Evolutionary conservation across 1,140 invertebrate genomes (phyloP).

Genomic region (Neoseiulus cucumeris): DNA sequence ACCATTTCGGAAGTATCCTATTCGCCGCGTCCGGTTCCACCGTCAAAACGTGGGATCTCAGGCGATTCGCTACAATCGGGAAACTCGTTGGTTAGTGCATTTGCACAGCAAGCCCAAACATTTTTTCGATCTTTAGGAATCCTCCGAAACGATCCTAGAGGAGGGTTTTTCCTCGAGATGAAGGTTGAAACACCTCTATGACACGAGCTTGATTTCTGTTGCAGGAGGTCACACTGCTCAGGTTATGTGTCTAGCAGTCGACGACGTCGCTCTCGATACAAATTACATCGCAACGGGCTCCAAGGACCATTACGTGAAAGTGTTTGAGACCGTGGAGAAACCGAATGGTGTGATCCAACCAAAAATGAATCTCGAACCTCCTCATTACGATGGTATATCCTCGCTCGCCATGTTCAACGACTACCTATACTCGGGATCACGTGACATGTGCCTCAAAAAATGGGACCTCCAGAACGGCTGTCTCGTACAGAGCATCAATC

Average conservation of each 20-base stretch:
- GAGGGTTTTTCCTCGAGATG: no score
- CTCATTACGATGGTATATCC: conserved; percentile 77
- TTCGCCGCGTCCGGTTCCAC: conserved; percentile 58
- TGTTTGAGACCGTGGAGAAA: conserved; percentile 39
- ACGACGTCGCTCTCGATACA: conserved; percentile 35
- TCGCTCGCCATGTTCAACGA: conserved; percentile 43
- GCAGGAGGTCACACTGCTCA: conserved; percentile 64
- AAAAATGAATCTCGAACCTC: conserved; percentile 52
- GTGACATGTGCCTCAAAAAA: conserved; percentile 70
- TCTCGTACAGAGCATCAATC: conserved; percentile 51
- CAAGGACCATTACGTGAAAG: conserved; percentile 64
- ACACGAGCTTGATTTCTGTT: conserved; percentile 22
- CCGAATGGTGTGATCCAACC: conserved; percentile 37
- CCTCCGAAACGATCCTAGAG: no score
- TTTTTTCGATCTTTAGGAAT: no score
- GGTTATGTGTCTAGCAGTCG: conserved; percentile 57
- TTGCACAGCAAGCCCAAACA: no score
- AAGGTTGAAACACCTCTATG: no score
- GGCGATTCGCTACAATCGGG: conserved; percentile 44
- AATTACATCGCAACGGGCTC: conserved; percentile 52
- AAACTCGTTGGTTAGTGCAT: conserved; percentile 28
- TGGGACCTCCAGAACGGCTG: conserved; percentile 52
- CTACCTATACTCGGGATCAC: conserved; percentile 56
- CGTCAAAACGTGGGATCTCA: conserved; percentile 61
- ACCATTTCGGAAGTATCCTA: conserved; percentile 34